Conservation (phyloP, 1,140 invertebrate species). For the Manduca sexta region DNA sequence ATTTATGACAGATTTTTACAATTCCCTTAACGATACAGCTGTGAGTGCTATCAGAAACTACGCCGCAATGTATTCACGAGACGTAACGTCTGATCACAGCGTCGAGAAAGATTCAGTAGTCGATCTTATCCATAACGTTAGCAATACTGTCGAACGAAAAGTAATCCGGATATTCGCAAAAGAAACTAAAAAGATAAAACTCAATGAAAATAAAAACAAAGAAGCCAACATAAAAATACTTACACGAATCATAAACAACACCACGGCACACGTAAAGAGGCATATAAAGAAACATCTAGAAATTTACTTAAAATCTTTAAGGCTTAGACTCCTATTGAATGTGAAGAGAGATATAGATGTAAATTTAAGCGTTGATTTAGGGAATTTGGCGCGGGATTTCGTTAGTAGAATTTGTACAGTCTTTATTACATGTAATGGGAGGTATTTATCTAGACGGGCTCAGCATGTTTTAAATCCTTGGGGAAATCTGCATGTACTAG, state of each 20-base stretch:
- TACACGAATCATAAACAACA: constrained; percentile 22
- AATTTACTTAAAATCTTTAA: constrained; percentile 17
- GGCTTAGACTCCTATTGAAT: constrained; percentile 15
- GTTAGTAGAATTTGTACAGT: constrained; percentile 26
- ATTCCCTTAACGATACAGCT: constrained; percentile 33
- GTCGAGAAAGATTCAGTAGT: constrained; percentile 25
- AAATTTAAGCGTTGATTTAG: constrained; percentile 40
- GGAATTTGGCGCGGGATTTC: constrained; percentile 30
- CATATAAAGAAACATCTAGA: constrained; percentile 15
- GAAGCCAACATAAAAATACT: constrained; percentile 29
- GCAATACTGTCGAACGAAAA: constrained; percentile 13
- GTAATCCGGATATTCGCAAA: constrained; percentile 29
- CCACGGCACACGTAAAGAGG: constrained; percentile 16
- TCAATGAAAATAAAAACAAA: constrained; percentile 28
- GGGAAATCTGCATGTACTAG: not conserved
- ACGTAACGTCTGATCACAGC: constrained; percentile 25
- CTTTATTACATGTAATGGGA: constrained; percentile 23
- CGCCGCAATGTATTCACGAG: constrained; percentile 39
- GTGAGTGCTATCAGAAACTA: constrained; percentile 37
- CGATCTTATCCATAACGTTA: constrained; percentile 17
- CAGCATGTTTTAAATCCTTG: not conserved
- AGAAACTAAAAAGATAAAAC: constrained; percentile 22
- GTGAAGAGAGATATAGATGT: constrained; percentile 35
- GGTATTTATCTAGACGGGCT: not conserved
- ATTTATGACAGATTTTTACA: constrained; percentile 37